Percentiles rank a stretch among this genome's conserved stretches.
phyloP scores from a whole-genome alignment of 2,113 vertebrate species.

The Grantiella picta region DNA sequence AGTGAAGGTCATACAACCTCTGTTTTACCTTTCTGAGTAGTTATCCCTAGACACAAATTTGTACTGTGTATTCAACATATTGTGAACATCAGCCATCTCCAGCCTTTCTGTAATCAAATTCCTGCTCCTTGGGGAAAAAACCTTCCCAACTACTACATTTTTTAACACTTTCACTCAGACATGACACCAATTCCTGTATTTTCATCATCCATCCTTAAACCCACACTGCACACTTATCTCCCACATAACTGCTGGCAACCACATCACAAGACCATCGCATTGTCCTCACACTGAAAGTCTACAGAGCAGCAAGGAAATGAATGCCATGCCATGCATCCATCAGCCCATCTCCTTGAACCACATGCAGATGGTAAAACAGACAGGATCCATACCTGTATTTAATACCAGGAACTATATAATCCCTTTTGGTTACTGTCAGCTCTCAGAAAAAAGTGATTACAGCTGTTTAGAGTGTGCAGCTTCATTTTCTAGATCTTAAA shows the following conservation, averaged over 20 bases:
- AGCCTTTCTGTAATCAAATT: neutral
- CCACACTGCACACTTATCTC: neutral
- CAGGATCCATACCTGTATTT: neutral
- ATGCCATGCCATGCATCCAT: fast-evolving
- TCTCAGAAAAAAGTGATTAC: neutral
- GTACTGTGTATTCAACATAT: neutral
- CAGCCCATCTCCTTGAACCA: neutral
- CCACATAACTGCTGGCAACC: neutral
- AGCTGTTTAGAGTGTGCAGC: neutral
- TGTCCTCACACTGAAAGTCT: neutral
- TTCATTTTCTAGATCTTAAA: neutral
- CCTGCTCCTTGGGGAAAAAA: neutral
- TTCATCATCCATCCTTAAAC: neutral
- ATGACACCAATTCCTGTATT: neutral
- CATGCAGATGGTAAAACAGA: neutral
- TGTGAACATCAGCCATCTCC: neutral
- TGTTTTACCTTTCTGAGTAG: neutral
- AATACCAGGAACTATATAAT: neutral
- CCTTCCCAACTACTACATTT: fast-evolving
- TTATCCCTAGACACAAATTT: neutral
- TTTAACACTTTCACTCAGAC: neutral
- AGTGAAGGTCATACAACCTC: neutral
- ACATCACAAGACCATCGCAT: neutral
- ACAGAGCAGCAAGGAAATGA: neutral
- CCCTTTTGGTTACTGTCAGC: neutral